Evolutionary conservation across 2,797 vertebrate genomes (phyloP).

Genomic region (Amblyraja radiata): DNA sequence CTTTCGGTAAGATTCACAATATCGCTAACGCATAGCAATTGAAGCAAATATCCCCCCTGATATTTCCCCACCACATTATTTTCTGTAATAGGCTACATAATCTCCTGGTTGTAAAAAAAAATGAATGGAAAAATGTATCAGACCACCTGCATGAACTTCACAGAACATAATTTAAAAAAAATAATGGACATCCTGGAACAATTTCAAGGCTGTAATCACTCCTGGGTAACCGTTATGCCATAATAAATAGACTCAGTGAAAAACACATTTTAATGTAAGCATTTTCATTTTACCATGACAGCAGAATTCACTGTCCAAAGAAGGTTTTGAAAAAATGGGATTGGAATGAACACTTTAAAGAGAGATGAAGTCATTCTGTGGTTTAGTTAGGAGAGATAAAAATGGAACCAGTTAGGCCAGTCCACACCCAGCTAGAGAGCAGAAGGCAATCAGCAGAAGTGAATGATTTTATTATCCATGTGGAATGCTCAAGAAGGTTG

Average conservation of each 20-base stretch:
- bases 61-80: background rate
- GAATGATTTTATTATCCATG: background rate
- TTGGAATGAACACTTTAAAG: background rate
- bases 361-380: background rate
- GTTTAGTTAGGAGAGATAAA: background rate
- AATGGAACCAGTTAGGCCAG: background rate
- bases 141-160: background rate
- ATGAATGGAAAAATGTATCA: background rate
- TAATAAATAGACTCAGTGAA: conserved; percentile 19
- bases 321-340: background rate
- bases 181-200: background rate
- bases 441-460: background rate
- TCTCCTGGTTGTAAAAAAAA: background rate
- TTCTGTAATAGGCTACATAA: background rate
- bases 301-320: background rate
- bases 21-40: background rate
- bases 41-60: background rate
- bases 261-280: background rate
- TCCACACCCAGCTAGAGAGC: background rate
- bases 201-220: conserved; percentile 4
- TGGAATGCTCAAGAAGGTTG: background rate
- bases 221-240: background rate
- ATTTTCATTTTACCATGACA: background rate
- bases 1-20: background rate
- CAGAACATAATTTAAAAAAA: conserved; percentile 5